Evolutionary conservation across 2,113 vertebrate species (phyloP).

Genomic region (Corapipo altera): DNA sequence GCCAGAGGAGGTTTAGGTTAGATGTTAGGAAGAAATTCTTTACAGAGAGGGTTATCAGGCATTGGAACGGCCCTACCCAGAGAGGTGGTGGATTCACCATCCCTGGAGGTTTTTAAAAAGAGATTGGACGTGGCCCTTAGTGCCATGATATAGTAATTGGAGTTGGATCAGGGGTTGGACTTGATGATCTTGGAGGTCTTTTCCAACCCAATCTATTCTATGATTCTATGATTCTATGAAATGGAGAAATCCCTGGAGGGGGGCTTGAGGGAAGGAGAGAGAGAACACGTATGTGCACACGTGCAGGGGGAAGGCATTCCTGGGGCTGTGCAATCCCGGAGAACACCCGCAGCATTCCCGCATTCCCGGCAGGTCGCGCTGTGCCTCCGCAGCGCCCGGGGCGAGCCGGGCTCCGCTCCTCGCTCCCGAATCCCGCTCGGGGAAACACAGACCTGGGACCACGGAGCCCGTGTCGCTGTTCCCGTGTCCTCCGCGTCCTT

Average conservation of each 20-base stretch:
- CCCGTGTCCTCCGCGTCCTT: fast-evolving
- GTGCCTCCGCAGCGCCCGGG: neutral
- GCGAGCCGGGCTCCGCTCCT: neutral
- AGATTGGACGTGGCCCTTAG: too few relatives aligned
- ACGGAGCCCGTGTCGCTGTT: fast-evolving
- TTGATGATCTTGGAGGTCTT: too few relatives aligned
- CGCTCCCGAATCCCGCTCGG: neutral
- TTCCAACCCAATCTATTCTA: too few relatives aligned
- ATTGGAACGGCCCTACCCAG: too few relatives aligned
- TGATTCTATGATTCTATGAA: too few relatives aligned
- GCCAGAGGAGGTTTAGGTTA: too few relatives aligned
- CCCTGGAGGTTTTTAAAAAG: too few relatives aligned
- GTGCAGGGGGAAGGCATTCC: fast-evolving
- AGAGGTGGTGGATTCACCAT: too few relatives aligned
- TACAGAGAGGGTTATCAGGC: too few relatives aligned
- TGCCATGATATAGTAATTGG: too few relatives aligned
- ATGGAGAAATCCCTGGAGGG: fast-evolving
- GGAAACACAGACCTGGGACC: fast-evolving
- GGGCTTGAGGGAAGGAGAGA: neutral
- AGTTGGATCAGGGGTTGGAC: too few relatives aligned
- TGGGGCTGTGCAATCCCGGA: fast-evolving
- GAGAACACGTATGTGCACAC: fast-evolving
- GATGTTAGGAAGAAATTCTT: too few relatives aligned
- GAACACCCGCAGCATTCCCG: fast-evolving
- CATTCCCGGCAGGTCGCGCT: conserved; percentile 21